Evolutionary conservation across 2,797 vertebrate species (phyloP).

Genomic region (Remorina albescens): DNA sequence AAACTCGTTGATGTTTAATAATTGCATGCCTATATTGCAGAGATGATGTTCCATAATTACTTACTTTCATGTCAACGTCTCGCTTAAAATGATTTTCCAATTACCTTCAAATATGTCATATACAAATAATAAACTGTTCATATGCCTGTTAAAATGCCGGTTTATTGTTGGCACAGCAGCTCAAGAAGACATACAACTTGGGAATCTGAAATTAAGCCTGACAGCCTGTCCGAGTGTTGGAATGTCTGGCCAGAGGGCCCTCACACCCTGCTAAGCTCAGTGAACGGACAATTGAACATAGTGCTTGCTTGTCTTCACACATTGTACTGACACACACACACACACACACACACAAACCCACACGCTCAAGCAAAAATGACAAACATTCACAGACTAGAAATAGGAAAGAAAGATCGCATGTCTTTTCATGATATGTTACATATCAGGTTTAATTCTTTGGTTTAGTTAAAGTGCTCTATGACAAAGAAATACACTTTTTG

Average conservation of each 20-base stretch:
- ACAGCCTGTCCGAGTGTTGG: constrained; percentile 59
- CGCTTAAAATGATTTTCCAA: too few relatives aligned
- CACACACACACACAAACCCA: constrained; percentile 23
- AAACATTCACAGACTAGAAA: constrained; percentile 8
- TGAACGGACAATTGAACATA: constrained; percentile 73
- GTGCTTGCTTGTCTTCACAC: constrained; percentile 61
- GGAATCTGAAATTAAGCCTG: constrained; percentile 67
- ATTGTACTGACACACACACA: constrained; percentile 30
- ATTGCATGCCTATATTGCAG: too few relatives aligned
- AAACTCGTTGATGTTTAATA: not conserved
- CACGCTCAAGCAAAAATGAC: constrained; percentile 9
- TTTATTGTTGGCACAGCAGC: constrained; percentile 5
- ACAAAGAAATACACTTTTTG: not conserved
- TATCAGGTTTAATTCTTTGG: constrained; percentile 1
- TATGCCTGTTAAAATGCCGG: constrained; percentile 12
- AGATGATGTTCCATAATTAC: not conserved
- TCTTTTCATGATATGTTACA: not conserved
- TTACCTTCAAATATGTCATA: not conserved
- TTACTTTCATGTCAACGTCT: too few relatives aligned
- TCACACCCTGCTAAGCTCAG: constrained; percentile 71
- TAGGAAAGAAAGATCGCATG: constrained; percentile 6
- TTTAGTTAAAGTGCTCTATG: not conserved
- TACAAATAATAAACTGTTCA: constrained; percentile 10
- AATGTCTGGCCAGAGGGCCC: constrained; percentile 60
- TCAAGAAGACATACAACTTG: constrained; percentile 50